Evolutionary conservation across 2,888 invertebrate species (phyloP).

Genomic region (Drosophila pseudotalamancana): DNA sequence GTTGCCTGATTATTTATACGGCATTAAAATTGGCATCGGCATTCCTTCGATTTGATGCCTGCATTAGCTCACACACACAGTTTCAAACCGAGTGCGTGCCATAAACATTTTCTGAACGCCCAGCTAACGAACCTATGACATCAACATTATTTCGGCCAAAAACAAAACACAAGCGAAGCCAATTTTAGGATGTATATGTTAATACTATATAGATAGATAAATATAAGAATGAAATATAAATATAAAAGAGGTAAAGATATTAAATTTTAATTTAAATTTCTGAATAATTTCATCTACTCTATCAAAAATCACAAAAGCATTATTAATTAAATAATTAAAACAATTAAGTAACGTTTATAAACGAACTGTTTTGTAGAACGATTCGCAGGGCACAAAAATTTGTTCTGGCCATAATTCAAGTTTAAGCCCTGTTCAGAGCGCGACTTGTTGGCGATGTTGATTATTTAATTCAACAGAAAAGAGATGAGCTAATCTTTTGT

Average conservation of each 20-base stretch:
- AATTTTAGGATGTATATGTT: too few species aligned
- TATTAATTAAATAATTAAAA: background rate
- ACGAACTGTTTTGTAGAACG: background rate
- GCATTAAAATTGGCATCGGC: slow-evolving; percentile 14
- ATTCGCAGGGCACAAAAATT: slow-evolving; percentile 1
- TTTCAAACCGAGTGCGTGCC: slow-evolving; percentile 50
- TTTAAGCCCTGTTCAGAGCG: slow-evolving; percentile 31
- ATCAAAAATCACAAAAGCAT: background rate
- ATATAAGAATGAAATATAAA: too few species aligned
- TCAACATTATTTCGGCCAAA: slow-evolving; percentile 52
- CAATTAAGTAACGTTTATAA: background rate
- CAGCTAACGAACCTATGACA: slow-evolving; percentile 57
- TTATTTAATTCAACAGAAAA: slow-evolving; percentile 65
- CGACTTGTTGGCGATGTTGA: slow-evolving; percentile 25
- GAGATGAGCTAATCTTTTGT: slow-evolving; percentile 64
- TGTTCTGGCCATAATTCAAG: slow-evolving; percentile 13
- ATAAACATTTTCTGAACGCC: slow-evolving; percentile 43
- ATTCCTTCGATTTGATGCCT: slow-evolving; percentile 40
- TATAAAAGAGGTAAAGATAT: too few species aligned
- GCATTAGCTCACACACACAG: slow-evolving; percentile 50
- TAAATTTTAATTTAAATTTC: too few species aligned
- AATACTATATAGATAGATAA: slow-evolving; percentile 13
- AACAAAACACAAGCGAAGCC: slow-evolving; percentile 28
- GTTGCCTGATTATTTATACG: slow-evolving; percentile 12
- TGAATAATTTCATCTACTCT: too few species aligned